Percentiles rank a stretch among this genome's conserved stretches.
phyloP scores from a whole-genome alignment of 2,888 invertebrate genomes.

The Blomia tropicalis region DNA sequence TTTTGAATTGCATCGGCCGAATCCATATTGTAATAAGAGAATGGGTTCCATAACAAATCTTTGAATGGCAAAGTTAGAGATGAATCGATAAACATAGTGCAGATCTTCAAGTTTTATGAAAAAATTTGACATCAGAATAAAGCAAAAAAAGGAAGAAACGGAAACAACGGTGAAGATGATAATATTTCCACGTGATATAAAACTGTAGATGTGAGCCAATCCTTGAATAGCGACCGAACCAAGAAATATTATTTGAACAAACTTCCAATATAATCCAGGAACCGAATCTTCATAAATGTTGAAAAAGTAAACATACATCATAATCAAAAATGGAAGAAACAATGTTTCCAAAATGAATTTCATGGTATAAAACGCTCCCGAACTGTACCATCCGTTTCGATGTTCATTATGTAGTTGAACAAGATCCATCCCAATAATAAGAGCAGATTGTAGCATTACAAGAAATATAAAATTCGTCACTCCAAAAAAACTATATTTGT shows the following conservation, averaged over 20 bases:
- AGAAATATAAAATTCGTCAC: neutral
- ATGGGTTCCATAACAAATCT: neutral
- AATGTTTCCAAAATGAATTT: slow-evolving; percentile 1
- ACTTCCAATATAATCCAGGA: neutral
- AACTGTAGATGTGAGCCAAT: neutral
- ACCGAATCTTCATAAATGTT: neutral
- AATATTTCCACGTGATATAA: neutral
- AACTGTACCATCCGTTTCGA: slow-evolving; percentile 17
- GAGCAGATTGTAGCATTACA: neutral
- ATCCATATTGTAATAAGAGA: slow-evolving; percentile 10
- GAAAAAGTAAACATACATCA: neutral
- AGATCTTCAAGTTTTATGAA: neutral
- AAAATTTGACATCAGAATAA: neutral
- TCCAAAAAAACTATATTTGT: neutral
- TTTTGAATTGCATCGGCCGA: neutral
- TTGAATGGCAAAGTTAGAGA: neutral
- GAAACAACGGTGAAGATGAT: neutral
- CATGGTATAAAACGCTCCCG: slow-evolving; percentile 8
- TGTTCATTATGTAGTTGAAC: slow-evolving; percentile 8
- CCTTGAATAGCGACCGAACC: neutral
- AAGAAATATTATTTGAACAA: neutral
- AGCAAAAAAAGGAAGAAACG: neutral
- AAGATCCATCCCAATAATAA: neutral
- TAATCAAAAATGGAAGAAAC: neutral
- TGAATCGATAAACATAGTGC: slow-evolving; percentile 1